Base-by-base conservation (phyloP, 2,888 invertebrate genomes). In the Pyrrhia umbra region DNA sequence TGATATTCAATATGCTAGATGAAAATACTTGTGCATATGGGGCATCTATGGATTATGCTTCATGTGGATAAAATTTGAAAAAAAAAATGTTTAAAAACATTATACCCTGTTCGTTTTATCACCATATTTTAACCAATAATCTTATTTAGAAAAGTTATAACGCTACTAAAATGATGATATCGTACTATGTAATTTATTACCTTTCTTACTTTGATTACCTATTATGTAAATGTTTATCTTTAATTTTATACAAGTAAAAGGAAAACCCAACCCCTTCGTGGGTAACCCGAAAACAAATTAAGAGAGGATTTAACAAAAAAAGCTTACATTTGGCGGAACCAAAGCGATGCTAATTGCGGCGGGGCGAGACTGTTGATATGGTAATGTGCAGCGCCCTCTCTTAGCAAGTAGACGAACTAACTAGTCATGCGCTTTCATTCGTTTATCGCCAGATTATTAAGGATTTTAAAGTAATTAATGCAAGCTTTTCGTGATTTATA, bases 271-370 rank as follows among this genome's bases (percentile, higher is more conserved):
- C 21, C 18, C 43, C 47, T 62, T 46, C 6, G 13, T 30, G 10
- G 66, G 71, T 77, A 84, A 84, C 83, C 79, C 83, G 50, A 63
- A 77, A 75, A 79, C 80, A 88, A 91, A 90, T 90, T 89, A 89
- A 88, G 85, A 88, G 85, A 85, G 87, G 89, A 85, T 86, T 90
- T 87, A 85, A 82, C 86, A 82, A 88, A 92, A 90, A 91, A 91
- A 89, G 85, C 87, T 87, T 78, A 78, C 83, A 83, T 86, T 84
- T 80, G 81, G 80, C 75, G 79, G 83, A 88, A 88, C 88, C 90
- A 89, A 90, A 90, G 86, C 84, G 78, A 87, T 86, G 90, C 85
- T 90, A 91, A 92, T 91, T 88, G 85, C 75, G 75, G 68, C 66
- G 40, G 73, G 78, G 81, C 70, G 49, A 37, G 42, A 58, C 46